Percentiles rank a stretch among this genome's conserved stretches.
These are phyloP conservation scores for Perca fluviatilis DNA, from an alignment of 2,113 vertebrate genomes.

Conservation along the genomic window DNA sequence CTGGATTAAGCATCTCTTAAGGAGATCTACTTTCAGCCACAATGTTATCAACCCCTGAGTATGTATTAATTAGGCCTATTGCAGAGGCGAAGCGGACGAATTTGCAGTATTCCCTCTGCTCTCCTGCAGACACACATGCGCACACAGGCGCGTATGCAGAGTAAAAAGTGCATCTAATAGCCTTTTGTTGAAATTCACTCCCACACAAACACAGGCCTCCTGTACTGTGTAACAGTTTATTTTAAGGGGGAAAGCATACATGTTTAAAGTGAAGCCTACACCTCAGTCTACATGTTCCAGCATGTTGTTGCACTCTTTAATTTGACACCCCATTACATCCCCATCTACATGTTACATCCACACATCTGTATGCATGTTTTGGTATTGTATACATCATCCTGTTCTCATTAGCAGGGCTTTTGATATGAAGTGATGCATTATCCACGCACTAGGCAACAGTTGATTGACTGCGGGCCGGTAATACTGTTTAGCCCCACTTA, in stretches of 20 bases:
- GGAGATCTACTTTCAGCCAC: conserved; percentile 83
- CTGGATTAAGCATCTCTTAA: conserved; percentile 85
- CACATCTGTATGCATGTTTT: conserved; percentile 70
- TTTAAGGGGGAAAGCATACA: conserved; percentile 13
- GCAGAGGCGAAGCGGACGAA: conserved; percentile 73
- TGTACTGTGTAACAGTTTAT: conserved; percentile 21
- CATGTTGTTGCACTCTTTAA: conserved; percentile 53
- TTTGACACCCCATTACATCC: conserved; percentile 69
- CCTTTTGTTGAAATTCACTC: conserved; percentile 28
- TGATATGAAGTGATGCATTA: conserved; percentile 83
- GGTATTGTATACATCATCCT: conserved; percentile 75
- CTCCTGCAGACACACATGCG: conserved; percentile 37
- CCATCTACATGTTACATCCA: conserved; percentile 65
- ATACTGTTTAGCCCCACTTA: conserved; percentile 75
- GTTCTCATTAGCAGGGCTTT: conserved; percentile 79
- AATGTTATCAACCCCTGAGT: conserved; percentile 80
- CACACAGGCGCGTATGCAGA: conserved; percentile 8
- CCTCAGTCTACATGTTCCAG: conserved; percentile 35
- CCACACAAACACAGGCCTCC: conserved; percentile 26
- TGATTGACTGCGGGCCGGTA: conserved; percentile 78
- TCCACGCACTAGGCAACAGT: conserved; percentile 71
- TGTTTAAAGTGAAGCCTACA: conserved; percentile 49
- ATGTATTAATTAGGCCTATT: conserved; percentile 85
- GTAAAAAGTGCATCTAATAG: conserved; percentile 12
- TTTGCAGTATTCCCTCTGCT: conserved; percentile 57